phyloP scores from a whole-genome alignment of 2,797 vertebrate genomes.

The Xenops minutus region DNA sequence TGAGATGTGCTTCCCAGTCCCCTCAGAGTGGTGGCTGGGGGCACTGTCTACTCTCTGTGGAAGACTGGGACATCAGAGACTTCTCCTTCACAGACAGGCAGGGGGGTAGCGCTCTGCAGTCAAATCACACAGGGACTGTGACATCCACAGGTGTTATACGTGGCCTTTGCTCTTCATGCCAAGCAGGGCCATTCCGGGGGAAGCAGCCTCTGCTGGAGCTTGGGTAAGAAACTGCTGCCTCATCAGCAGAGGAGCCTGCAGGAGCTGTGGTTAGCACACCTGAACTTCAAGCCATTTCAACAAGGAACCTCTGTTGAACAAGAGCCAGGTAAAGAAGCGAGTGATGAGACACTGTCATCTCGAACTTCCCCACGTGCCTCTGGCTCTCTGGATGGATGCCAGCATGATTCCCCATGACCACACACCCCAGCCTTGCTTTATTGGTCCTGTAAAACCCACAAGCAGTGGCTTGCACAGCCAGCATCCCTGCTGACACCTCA shows the following conservation, averaged over 20 bases:
- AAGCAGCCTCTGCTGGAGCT: background rate
- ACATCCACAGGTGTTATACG: background rate
- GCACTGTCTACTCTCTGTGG: fast-evolving
- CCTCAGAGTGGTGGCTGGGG: background rate
- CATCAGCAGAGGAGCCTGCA: background rate
- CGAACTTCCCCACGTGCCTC: background rate
- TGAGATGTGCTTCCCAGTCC: background rate
- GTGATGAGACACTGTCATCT: background rate
- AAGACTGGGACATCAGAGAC: background rate
- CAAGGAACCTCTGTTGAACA: background rate
- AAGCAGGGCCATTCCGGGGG: background rate
- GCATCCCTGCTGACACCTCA: conserved; percentile 16
- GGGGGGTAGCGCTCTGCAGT: background rate
- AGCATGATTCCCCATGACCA: background rate
- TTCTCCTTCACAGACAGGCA: background rate
- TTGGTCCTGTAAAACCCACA: background rate
- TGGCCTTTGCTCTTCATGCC: background rate
- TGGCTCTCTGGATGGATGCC: background rate
- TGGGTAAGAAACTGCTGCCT: background rate
- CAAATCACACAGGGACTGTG: background rate
- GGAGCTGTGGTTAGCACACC: background rate
- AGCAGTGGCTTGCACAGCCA: fast-evolving
- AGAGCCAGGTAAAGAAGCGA: background rate
- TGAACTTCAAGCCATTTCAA: background rate
- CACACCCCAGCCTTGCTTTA: background rate